Base-by-base conservation (phyloP, 1,140 invertebrate species). In the Pseudachorutes palmiensis region DNA sequence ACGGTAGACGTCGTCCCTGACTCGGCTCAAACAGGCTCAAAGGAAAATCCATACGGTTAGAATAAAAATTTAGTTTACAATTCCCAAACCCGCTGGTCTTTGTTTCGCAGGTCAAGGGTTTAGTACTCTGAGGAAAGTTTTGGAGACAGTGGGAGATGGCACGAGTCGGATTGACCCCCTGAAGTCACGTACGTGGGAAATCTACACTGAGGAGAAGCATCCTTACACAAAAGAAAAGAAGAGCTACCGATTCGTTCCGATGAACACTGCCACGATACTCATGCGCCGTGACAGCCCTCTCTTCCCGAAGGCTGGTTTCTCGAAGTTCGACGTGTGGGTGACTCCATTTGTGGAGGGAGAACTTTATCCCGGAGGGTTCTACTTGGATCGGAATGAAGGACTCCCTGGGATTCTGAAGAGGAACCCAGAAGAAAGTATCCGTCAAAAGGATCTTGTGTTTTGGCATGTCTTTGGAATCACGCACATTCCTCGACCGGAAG, bases 391-490 rank as follows among this genome's bases (percentile, higher is more conserved):
- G 24, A 14, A 32, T 28, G 45, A 31, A 36, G 67, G 67, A 28
- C 59, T 70, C 22, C 64, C 68, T 0, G 58, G 57, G 24, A 66
- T 59, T 45, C 28, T 55, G 0, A 24, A 45, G 5, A 16, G 62
- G 14, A 59, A 63, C 48, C 51, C 51, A 5, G 9, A 55, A 16
- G 68, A 22, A 1, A 55, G 32, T 29, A 63, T 70, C 9, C 26
- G 30, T 0, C 36, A 66, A 30, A 58, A 62, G 1, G 68, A 70
- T 59, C 9, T 70, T 2, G 64, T 70, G 1, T 2, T 70, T 5
- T 70, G 68, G 68, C 64, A 70, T 49, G 55, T 62, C 28, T 66
- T 66, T 22, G 64, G 68, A 22, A 1, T 70, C 0, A 57, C 68
- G 29, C 68, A 70, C 32, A 29, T 66, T 3, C 45, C 61, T 2